A percentile compares a stretch with the other conserved stretches of the same genome.
Conservation (phyloP, 2,797 vertebrate species). For the Bucorvus abyssinicus region DNA sequence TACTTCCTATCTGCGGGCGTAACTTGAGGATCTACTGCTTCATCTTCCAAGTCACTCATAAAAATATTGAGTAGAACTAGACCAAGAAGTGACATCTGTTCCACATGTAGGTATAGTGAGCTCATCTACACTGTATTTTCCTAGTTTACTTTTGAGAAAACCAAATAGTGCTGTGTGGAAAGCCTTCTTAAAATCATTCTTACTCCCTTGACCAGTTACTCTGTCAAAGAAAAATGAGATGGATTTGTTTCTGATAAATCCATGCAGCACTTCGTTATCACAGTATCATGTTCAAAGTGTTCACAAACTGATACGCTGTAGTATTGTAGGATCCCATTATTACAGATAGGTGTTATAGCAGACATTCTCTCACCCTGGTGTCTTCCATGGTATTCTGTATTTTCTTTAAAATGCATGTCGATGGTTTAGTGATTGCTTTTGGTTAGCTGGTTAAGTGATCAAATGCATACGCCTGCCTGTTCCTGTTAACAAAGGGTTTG, state of each 20-base stretch:
- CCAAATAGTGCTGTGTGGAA: background rate
- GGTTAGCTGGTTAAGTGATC: background rate
- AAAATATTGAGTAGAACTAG: background rate
- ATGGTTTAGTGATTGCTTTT: background rate
- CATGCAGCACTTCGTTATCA: background rate
- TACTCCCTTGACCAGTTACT: background rate
- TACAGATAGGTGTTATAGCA: background rate
- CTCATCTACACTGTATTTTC: background rate
- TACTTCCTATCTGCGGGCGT: background rate
- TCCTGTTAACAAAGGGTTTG: background rate
- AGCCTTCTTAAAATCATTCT: background rate
- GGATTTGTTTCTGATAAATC: background rate
- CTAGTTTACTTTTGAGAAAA: background rate
- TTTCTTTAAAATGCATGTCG: background rate
- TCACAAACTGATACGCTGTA: background rate
- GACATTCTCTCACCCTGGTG: background rate
- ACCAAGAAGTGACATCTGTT: background rate
- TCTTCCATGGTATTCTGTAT: background rate
- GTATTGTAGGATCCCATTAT: background rate
- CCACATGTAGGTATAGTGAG: background rate
- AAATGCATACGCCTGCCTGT: background rate
- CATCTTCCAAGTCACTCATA: background rate
- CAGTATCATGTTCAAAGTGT: background rate
- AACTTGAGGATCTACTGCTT: background rate
- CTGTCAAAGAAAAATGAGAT: background rate